These are phyloP conservation scores for Drosophila persimilis DNA, from an alignment of 1,140 invertebrate genomes.

Conservation along the genomic window DNA sequence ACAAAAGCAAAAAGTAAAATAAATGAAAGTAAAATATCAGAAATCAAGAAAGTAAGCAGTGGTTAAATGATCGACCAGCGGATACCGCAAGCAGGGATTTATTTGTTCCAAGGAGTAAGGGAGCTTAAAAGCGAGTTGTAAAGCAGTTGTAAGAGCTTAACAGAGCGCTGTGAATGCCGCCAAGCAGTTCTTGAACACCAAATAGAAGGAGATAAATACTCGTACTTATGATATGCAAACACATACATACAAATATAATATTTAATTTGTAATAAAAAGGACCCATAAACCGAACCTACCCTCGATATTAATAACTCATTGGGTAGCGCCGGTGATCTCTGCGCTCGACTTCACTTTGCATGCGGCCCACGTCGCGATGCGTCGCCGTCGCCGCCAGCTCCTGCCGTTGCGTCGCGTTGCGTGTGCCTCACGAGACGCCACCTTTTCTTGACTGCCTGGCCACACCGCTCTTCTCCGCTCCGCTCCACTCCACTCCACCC, in stretches of 20 bases:
- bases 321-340: neutral
- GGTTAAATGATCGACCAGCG: slow-evolving; percentile 1
- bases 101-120: neutral
- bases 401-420: slow-evolving; percentile 19
- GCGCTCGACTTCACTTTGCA: slow-evolving; percentile 46
- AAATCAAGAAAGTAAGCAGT: slow-evolving; percentile 9
- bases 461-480: neutral
- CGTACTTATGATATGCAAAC: too few species aligned
- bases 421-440: slow-evolving; percentile 31
- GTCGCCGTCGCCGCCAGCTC: too few species aligned
- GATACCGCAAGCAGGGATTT: slow-evolving; percentile 6
- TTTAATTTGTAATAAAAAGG: too few species aligned
- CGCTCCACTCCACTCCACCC: neutral
- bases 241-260: too few species aligned
- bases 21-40: slow-evolving; percentile 3
- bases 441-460: neutral
- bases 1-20: slow-evolving; percentile 3
- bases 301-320: slow-evolving; percentile 8
- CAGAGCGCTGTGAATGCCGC: too few species aligned
- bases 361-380: slow-evolving; percentile 55
- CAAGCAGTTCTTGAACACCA: too few species aligned
- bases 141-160: too few species aligned
- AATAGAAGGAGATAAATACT: too few species aligned
- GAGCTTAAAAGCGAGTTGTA: too few species aligned
- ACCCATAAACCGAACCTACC: slow-evolving; percentile 7